Conservation (phyloP, 2,888 invertebrate genomes). For the Glyphotaelius pellucidus region DNA sequence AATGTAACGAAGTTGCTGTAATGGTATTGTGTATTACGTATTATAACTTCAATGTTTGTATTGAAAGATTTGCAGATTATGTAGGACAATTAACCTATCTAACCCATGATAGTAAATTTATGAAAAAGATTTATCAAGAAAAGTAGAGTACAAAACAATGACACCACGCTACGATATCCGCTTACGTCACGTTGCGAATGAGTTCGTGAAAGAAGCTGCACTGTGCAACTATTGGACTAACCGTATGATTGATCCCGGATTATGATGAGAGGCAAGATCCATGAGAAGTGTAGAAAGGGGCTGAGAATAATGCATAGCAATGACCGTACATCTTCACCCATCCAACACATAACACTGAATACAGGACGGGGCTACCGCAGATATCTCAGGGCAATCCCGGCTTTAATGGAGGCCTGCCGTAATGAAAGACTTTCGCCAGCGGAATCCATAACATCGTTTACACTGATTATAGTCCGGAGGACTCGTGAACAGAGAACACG, state of each 20-base stretch:
- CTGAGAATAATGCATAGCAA: conserved; percentile 12
- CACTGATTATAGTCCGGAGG: conserved; percentile 49
- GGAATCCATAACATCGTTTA: conserved; percentile 46
- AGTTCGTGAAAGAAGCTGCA: neutral
- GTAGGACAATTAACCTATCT: too few species aligned
- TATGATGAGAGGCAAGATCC: neutral
- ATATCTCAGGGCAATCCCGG: neutral
- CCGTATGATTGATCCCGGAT: neutral
- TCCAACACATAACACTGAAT: neutral
- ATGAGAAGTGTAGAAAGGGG: neutral
- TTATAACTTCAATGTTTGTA: too few species aligned
- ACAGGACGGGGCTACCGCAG: neutral
- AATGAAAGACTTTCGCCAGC: conserved; percentile 50
- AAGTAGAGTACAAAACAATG: too few species aligned
- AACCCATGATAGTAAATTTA: too few species aligned
- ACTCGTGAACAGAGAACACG: conserved; percentile 14
- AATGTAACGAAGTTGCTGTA: too few species aligned
- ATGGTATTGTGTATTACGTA: too few species aligned
- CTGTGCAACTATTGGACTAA: neutral
- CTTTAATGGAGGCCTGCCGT: conserved; percentile 14
- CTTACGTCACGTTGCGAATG: neutral
- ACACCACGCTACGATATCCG: too few species aligned
- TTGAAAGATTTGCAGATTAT: too few species aligned
- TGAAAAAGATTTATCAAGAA: too few species aligned
- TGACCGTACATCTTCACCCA: conserved; percentile 12